Conservation (phyloP, 1,140 invertebrate genomes). For the Euura saliciscinereae region DNA sequence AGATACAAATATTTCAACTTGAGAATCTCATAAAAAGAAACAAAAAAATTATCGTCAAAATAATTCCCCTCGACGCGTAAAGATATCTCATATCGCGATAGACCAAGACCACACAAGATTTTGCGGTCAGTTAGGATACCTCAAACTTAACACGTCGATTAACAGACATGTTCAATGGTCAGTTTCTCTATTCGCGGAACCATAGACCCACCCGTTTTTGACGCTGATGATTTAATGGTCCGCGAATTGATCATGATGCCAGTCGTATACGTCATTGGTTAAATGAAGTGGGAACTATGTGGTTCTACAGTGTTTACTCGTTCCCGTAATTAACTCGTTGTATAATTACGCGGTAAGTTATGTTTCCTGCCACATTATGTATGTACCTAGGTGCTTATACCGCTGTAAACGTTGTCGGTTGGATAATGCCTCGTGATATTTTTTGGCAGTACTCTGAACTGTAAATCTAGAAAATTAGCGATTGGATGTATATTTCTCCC, state of each 20-base stretch:
- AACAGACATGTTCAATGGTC: background rate
- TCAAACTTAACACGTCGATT: background rate
- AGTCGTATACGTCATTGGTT: conserved; percentile 10
- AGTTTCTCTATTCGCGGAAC: background rate
- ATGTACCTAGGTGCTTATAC: too few relatives aligned
- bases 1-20: too few relatives aligned
- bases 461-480: too few relatives aligned
- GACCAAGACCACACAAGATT: too few relatives aligned
- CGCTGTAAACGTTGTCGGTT: too few relatives aligned
- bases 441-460: too few relatives aligned
- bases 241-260: background rate
- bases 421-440: too few relatives aligned
- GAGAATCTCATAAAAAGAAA: too few relatives aligned
- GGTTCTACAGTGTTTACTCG: conserved; percentile 2
- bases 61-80: too few relatives aligned
- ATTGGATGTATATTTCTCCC: background rate
- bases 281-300: conserved; percentile 13
- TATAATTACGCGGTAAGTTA: background rate
- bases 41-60: too few relatives aligned
- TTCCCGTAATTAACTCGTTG: conserved; percentile 6
- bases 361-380: background rate
- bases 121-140: background rate
- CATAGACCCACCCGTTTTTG: background rate
- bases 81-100: too few relatives aligned
- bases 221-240: background rate